These are phyloP conservation scores for Parazoanthus atlanticus DNA, from an alignment of 92 coral and sea anemone species.

Conservation along the genomic window DNA sequence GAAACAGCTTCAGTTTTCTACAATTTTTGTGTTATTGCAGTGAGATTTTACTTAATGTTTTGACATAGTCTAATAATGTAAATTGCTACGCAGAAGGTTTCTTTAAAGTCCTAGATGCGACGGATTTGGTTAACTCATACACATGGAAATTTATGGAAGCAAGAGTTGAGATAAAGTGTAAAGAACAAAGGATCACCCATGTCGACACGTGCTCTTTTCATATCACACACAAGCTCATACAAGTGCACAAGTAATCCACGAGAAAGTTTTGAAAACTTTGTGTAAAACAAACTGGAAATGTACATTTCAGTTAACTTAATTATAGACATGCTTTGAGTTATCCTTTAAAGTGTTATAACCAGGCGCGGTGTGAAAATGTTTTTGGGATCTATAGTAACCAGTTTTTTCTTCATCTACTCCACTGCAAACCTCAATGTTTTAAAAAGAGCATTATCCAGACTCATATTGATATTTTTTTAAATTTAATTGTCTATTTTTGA, in stretches of 20 bases:
- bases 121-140: neutral
- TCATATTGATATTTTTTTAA: too few relatives aligned
- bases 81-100: neutral
- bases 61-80: neutral
- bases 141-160: constrained; percentile 26
- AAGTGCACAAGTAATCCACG: neutral
- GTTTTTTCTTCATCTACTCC: too few relatives aligned
- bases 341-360: neutral
- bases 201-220: constrained; percentile 35
- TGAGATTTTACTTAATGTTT: neutral
- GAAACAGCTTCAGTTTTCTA: neutral
- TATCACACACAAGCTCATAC: neutral
- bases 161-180: neutral
- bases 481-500: too few relatives aligned
- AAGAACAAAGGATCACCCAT: constrained; percentile 20
- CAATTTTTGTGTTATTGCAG: neutral
- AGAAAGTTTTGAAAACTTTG: neutral
- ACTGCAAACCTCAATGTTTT: too few relatives aligned
- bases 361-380: neutral
- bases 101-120: neutral
- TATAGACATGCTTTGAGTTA: neutral
- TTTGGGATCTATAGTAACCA: too few relatives aligned
- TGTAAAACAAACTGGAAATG: constrained; percentile 5
- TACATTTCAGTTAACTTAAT: constrained; percentile 3
- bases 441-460: too few relatives aligned